These are phyloP conservation scores for Umimayanthus kanabou DNA, from an alignment of 92 coral and sea anemone genomes.

Conservation along the genomic window DNA sequence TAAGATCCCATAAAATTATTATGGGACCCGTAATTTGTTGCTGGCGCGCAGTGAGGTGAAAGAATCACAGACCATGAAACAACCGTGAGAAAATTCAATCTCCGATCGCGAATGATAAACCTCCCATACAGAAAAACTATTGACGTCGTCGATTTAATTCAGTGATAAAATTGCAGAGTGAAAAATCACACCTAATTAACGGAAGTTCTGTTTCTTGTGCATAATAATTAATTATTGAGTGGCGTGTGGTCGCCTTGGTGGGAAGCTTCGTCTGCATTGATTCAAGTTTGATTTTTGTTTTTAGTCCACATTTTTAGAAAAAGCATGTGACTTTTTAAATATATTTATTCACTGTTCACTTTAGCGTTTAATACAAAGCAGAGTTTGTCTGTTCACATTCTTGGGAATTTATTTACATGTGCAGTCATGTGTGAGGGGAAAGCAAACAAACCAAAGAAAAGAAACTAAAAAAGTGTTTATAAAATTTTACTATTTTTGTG, in stretches of 20 bases:
- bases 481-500: too few species aligned
- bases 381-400: too few species aligned
- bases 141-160: neutral
- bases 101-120: neutral
- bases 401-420: too few species aligned
- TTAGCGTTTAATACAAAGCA: neutral
- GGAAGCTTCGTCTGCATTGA: neutral
- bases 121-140: neutral
- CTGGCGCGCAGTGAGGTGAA: neutral
- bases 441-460: too few species aligned
- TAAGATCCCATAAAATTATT: neutral
- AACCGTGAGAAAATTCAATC: neutral
- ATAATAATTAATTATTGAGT: neutral
- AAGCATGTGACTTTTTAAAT: too few species aligned
- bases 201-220: neutral
- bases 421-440: too few species aligned
- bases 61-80: neutral
- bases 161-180: neutral
- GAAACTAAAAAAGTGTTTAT: too few species aligned
- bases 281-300: neutral
- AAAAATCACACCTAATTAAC: conserved; percentile 13
- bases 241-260: conserved; percentile 1
- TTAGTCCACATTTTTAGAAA: neutral
- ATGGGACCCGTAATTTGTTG: neutral
- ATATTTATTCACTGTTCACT: neutral